Evolutionary conservation across 2,888 invertebrate genomes (phyloP), one percentile per base, ranked within the genome.

Genomic region (Xestia c-nigrum): DNA sequence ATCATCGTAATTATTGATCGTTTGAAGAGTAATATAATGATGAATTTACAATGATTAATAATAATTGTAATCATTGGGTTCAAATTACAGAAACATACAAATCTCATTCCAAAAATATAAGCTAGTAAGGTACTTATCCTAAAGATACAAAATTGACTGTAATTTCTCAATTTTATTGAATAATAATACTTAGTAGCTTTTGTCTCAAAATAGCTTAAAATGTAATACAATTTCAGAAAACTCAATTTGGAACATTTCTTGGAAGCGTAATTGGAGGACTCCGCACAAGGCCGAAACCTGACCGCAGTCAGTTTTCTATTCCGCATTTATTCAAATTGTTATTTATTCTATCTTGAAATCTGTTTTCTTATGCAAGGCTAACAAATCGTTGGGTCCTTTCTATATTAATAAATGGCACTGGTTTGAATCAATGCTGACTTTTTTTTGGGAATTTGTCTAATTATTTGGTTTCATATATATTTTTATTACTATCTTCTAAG

Each of bases 191-290:
- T 59, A 59, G 3, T 50, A 55, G 55, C 40, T 38, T 71, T 83
- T 52, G 21, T 50, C 14, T 59, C 21, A 50, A 77, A 71, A 71
- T 46, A 50, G 57, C 50, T 69, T 75, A 50, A 46, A 71, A 68
- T 43, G 50, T 61, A 71, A 74, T 61, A 76, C 72, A 82, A 78
- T 74, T 79, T 77, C 47, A 3, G 67, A 64, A 72, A 57, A 72
- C 63, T 63, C 55, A 76, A 85, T 78, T 79, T 69, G 21, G 69
- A 73, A 71, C 5, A 71, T 76, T 85, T 55, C 59, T 64, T 78
- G 65, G 57, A 85, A 69, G 72, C 5, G 72, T 86, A 87, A 87
- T 87, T 87, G 86, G 86, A 80, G 52, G 66, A 43, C 61, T 71
- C 57, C 59, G 55, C 21, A 43, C 50, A 50, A 67, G 16, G 69